Conservation (phyloP, 2,797 vertebrate genomes). For the Paramormyrops hopkinsi region DNA sequence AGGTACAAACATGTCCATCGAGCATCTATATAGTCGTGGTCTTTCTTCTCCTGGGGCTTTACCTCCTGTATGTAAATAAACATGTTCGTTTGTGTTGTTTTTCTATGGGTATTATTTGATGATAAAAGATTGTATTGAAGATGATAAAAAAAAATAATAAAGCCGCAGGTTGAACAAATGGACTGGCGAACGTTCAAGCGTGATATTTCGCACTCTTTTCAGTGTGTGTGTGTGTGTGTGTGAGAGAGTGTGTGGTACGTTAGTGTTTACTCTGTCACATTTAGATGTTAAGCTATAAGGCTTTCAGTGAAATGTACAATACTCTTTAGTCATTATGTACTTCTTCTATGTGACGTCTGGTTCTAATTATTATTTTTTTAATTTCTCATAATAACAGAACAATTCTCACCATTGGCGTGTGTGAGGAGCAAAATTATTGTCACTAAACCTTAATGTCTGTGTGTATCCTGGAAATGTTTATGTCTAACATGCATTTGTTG, state of each 20-base stretch:
- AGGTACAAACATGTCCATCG: neutral
- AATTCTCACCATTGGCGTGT: neutral
- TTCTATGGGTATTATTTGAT: slow-evolving; percentile 25
- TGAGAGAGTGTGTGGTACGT: neutral
- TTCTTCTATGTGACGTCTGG: neutral
- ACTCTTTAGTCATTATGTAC: neutral
- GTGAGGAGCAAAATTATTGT: neutral
- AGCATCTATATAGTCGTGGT: slow-evolving; percentile 10
- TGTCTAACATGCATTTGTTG: neutral
- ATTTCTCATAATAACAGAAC: neutral
- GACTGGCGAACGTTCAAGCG: neutral
- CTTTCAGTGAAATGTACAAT: neutral
- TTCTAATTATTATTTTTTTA: neutral
- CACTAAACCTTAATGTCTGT: neutral
- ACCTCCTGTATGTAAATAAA: slow-evolving; percentile 24
- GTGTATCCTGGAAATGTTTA: neutral
- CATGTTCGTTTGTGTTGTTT: slow-evolving; percentile 27
- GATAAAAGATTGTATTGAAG: neutral
- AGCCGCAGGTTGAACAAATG: slow-evolving; percentile 20
- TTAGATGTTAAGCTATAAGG: neutral
- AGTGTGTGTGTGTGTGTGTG: neutral
- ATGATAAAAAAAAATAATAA: slow-evolving; percentile 20
- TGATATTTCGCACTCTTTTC: neutral
- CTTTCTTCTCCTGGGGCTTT: neutral
- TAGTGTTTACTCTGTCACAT: neutral